Conservation (phyloP, 2,797 vertebrate species). For the Siniperca scherzeri region DNA sequence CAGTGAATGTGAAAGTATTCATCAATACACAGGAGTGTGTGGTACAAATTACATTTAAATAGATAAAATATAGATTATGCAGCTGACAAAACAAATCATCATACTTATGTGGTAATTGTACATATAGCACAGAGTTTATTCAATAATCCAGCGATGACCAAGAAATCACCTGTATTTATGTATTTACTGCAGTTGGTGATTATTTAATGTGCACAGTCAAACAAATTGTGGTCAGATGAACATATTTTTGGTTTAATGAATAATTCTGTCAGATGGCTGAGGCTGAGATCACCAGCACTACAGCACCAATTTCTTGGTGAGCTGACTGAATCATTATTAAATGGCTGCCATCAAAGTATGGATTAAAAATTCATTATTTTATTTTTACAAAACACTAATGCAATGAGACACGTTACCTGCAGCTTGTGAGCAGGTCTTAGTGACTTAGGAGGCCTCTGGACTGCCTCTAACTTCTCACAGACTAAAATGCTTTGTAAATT, state of each 20-base stretch:
- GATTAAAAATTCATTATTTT: not conserved
- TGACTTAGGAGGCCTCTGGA: not conserved
- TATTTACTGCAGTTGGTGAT: too few species aligned
- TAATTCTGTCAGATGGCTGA: not conserved
- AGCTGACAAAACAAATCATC: too few species aligned
- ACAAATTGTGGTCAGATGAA: not conserved
- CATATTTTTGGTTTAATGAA: not conserved
- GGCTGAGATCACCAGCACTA: not conserved
- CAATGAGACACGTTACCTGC: too few species aligned
- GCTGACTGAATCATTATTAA: not conserved
- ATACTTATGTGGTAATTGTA: too few species aligned
- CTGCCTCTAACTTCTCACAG: not conserved
- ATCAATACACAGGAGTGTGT: too few species aligned
- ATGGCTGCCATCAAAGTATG: not conserved
- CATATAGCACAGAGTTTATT: too few species aligned
- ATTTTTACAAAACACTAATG: too few species aligned
- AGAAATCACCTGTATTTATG: not conserved
- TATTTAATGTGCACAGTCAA: not conserved
- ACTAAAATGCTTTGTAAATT: not conserved
- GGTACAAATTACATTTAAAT: too few species aligned
- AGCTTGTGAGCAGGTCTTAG: not conserved
- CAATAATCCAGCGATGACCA: too few species aligned
- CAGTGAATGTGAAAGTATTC: not conserved
- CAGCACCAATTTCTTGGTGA: not conserved
- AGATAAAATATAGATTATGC: too few species aligned